Evolutionary conservation across 2,888 invertebrate species (phyloP), one percentile per base, ranked within the genome.

Genomic region (Opisthograptis luteolata): DNA sequence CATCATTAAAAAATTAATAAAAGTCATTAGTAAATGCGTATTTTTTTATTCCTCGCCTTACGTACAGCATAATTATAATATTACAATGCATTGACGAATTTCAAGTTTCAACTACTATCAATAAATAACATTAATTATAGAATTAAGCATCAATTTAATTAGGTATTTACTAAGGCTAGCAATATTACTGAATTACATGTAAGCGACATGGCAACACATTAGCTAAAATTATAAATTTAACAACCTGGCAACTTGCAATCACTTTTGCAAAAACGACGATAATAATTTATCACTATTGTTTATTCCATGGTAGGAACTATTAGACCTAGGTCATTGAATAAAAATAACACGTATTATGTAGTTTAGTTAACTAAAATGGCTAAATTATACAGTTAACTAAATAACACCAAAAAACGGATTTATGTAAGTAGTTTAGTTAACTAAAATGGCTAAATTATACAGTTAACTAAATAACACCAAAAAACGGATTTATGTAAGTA

Each of bases 21-120:
- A 51, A 58, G 39, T 53, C 34, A 36, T 37, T 53, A 57, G 51
- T 55, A 55, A 62, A 68, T 68, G 64, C 64, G 52, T 60, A 55
- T 66, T 60, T 77, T 79, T 82, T 76, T 37, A 34, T 81, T 82
- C 65, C 57, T 65, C 74, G 64, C 62, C 73, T 49, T 49, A 48
- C 28, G 68, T 68, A 70, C 76, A 80, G 79, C 79, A 70, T 79
- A 76, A 43, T 36, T 36, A 43, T 51, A 81, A 79, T 77, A 77
- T 75, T 83, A 79, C 77, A 84, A 83, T 82, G 79, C 73, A 80
- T 73, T 77, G 76, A 84, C 77, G 76, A 85, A 83, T 73, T 71
- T 77, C 76, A 78, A 81, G n/a, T n/a, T n/a, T n/a, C 87, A 84
- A 87, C 87, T 87, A 85, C 85, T 83, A 84, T 80, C 88, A 85